Conservation (phyloP, 1,140 invertebrate genomes). For the Dendroctonus valens region DNA sequence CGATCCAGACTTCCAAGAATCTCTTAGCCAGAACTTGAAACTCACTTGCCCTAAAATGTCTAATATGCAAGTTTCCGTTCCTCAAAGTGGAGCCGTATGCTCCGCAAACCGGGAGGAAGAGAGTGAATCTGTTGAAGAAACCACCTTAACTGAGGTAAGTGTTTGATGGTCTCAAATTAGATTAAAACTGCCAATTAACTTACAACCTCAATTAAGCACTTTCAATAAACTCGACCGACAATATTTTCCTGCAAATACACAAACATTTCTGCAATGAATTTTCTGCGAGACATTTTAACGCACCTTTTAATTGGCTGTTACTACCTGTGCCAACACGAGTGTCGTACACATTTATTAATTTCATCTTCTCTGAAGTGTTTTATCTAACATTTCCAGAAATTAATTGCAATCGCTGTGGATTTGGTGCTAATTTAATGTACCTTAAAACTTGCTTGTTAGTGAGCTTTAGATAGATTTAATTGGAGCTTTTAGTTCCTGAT, state of each 20-base stretch:
- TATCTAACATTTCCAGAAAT: slow-evolving; percentile 20
- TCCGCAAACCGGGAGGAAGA: slow-evolving; percentile 39
- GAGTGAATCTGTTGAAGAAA: slow-evolving; percentile 43
- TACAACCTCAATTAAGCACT: too few species aligned
- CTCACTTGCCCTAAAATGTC: slow-evolving; percentile 30
- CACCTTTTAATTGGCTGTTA: slow-evolving; percentile 37
- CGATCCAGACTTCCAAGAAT: too few species aligned
- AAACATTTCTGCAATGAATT: slow-evolving; percentile 12
- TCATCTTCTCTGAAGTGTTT: neutral
- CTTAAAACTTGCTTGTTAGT: slow-evolving; percentile 17
- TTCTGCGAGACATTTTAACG: slow-evolving; percentile 27
- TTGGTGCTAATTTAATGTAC: slow-evolving; percentile 21
- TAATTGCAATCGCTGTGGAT: slow-evolving; percentile 7
- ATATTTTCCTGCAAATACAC: slow-evolving; percentile 6
- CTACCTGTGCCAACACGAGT: slow-evolving; percentile 30
- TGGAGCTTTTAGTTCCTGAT: neutral
- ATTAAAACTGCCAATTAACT: neutral
- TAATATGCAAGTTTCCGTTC: slow-evolving; percentile 42
- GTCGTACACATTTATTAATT: slow-evolving; percentile 18
- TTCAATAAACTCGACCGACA: neutral
- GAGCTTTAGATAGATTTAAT: neutral
- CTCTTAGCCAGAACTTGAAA: too few species aligned
- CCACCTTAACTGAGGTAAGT: slow-evolving; percentile 45
- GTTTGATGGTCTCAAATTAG: neutral
- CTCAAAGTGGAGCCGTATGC: slow-evolving; percentile 33